A percentile compares a stretch with the other conserved stretches of the same genome.
phyloP scores from a whole-genome alignment of 2,888 invertebrate species.

The Zaprionus bogoriensis region DNA sequence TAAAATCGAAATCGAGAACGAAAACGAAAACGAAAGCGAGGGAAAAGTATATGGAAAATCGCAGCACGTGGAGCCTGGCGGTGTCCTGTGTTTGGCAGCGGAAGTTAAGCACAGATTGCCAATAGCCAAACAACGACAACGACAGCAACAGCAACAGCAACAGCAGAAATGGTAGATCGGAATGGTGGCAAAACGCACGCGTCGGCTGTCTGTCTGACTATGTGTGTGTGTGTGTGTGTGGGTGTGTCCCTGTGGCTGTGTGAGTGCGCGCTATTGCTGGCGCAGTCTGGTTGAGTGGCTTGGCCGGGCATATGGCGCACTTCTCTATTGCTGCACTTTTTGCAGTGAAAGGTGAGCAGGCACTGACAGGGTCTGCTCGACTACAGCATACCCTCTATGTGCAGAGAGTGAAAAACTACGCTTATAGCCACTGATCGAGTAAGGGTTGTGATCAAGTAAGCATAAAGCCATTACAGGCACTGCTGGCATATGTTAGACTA shows the following conservation, averaged over 20 bases:
- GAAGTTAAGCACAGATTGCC: slow-evolving; percentile 66
- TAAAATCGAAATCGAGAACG: neutral
- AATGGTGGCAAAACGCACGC: slow-evolving; percentile 16
- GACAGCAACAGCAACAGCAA: slow-evolving; percentile 1
- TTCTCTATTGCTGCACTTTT: neutral
- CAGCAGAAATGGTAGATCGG: neutral
- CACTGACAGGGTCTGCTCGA: neutral
- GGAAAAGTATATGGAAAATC: slow-evolving; percentile 2
- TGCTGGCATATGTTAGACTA: no score
- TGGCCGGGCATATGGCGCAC: slow-evolving; percentile 23
- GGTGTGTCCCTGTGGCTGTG: neutral
- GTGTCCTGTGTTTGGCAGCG: slow-evolving; percentile 47
- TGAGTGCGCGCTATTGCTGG: neutral
- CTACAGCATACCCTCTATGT: neutral
- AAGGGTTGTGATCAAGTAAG: no score
- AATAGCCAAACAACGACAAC: slow-evolving; percentile 44
- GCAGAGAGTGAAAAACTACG: no score
- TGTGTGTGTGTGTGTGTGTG: neutral
- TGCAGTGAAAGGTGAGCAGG: neutral
- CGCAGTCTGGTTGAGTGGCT: slow-evolving; percentile 33
- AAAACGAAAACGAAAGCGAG: neutral
- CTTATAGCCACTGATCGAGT: no score
- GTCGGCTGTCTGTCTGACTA: neutral
- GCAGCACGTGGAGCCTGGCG: slow-evolving; percentile 19
- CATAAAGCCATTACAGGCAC: no score